phyloP scores from a whole-genome alignment of 2,113 vertebrate species.

The Percina caprodes region DNA sequence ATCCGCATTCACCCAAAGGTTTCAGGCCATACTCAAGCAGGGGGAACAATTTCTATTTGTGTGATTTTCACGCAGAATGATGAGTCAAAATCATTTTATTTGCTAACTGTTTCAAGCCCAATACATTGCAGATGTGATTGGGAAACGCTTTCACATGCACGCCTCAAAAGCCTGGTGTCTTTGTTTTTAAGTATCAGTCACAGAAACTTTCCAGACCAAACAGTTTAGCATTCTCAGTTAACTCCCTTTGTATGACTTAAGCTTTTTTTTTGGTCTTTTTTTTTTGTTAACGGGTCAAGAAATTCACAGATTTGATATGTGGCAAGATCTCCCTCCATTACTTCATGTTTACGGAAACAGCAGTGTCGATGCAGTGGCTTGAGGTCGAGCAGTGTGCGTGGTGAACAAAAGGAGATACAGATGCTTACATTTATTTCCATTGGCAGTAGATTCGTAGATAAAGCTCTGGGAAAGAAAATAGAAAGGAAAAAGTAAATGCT shows the following conservation, averaged over 20 bases:
- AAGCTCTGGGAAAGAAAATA: conserved; percentile 72
- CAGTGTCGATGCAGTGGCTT: conserved; percentile 56
- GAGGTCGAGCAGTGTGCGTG: conserved; percentile 60
- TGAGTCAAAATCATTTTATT: conserved; percentile 64
- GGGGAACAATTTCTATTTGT: conserved; percentile 30
- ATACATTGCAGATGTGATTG: conserved; percentile 69
- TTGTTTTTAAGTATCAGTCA: conserved; percentile 55
- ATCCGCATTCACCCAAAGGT: background rate
- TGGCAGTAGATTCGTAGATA: conserved; percentile 68
- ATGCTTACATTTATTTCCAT: conserved; percentile 80
- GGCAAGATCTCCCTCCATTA: conserved; percentile 66
- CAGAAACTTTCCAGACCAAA: conserved; percentile 53
- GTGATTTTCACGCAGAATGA: conserved; percentile 39
- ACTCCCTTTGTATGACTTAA: conserved; percentile 46
- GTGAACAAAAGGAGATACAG: conserved; percentile 77
- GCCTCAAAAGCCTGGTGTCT: conserved; percentile 42
- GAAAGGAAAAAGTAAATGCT: conserved; percentile 64
- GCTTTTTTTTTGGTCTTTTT: conserved; percentile 24
- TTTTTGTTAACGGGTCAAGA: conserved; percentile 61
- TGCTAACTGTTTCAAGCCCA: conserved; percentile 40
- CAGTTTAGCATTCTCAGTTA: conserved; percentile 28
- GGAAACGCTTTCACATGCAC: conserved; percentile 62
- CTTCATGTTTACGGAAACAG: conserved; percentile 75
- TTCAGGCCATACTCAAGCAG: background rate
- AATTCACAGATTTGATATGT: conserved; percentile 60